Evolutionary conservation across 2,113 vertebrate genomes (phyloP).

Genomic region (Oostethus manadensis): DNA sequence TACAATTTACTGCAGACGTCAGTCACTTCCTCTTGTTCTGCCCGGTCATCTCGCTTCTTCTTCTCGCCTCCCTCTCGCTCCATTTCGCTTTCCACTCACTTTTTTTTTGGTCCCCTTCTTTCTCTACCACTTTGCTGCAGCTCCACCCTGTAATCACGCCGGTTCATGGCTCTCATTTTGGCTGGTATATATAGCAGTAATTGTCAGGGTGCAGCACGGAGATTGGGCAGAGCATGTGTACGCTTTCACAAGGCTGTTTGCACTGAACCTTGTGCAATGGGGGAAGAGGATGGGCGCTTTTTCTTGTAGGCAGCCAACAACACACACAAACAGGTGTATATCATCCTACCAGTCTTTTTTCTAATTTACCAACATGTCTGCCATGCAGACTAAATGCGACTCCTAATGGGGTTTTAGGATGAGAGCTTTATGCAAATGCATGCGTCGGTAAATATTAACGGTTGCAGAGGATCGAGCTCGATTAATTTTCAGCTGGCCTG

Average conservation of each 20-base stretch:
- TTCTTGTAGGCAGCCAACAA: conserved; percentile 8
- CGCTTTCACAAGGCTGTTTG: conserved; percentile 60
- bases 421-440: conserved; percentile 48
- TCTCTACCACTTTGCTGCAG: conserved; percentile 35
- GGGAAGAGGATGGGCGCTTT: conserved; percentile 25
- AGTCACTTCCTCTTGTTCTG: conserved; percentile 27
- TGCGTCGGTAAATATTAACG: conserved; percentile 39
- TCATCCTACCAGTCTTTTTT: conserved; percentile 8
- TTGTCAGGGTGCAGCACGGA: conserved; percentile 69
- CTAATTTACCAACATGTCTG: conserved; percentile 23
- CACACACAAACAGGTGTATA: conserved; percentile 8
- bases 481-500: conserved; percentile 19
- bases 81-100: conserved; percentile 15
- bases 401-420: conserved; percentile 46
- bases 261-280: conserved; percentile 53
- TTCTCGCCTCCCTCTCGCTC: conserved; percentile 18
- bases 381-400: conserved; percentile 26
- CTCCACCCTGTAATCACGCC: conserved; percentile 76
- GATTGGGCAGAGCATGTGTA: conserved; percentile 65
- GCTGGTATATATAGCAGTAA: conserved; percentile 78
- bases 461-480: conserved; percentile 23
- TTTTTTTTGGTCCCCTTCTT: conserved; percentile 26
- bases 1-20: conserved; percentile 39
- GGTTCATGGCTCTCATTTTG: conserved; percentile 74
- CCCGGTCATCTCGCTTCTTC: conserved; percentile 10